phyloP scores from a whole-genome alignment of 2,888 invertebrate species.

The Caprella mutica region DNA sequence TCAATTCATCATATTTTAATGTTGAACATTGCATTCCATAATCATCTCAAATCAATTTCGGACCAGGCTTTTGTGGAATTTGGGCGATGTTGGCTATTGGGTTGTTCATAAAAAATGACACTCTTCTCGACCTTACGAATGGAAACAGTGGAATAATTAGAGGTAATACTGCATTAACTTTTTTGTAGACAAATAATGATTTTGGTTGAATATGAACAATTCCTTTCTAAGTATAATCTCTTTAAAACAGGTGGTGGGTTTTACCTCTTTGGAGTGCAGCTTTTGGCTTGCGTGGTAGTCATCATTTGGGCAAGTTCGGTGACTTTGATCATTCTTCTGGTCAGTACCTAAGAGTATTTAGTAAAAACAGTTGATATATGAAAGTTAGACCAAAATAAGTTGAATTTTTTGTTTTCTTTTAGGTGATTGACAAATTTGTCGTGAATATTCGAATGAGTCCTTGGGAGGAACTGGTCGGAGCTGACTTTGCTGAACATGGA shows the following conservation, averaged over 20 bases:
- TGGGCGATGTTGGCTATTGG: conserved; percentile 77
- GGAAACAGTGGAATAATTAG: conserved; percentile 43
- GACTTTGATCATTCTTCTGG: conserved; percentile 54
- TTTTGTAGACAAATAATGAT: no score
- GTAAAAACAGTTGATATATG: no score
- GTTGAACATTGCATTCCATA: not conserved
- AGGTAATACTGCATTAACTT: no score
- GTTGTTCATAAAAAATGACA: conserved; percentile 73
- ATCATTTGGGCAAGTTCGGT: conserved; percentile 59
- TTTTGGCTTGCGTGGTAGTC: conserved; percentile 59
- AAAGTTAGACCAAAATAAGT: no score
- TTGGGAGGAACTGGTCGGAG: conserved; percentile 74
- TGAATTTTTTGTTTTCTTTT: conserved; percentile 6
- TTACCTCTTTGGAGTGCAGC: conserved; percentile 73
- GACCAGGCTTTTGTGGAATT: conserved; percentile 37
- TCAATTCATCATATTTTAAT: not conserved
- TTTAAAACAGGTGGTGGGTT: conserved; percentile 61
- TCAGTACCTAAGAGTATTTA: no score
- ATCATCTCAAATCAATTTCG: not conserved
- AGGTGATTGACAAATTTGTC: conserved; percentile 55
- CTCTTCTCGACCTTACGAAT: conserved; percentile 65
- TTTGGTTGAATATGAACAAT: no score
- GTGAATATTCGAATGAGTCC: conserved; percentile 75
- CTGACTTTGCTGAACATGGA: conserved; percentile 76
- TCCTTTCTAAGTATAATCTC: not conserved